Evolutionary conservation across 2,797 vertebrate species (phyloP), one percentile per base, ranked within the genome.

Genomic region (Anabas testudineus): DNA sequence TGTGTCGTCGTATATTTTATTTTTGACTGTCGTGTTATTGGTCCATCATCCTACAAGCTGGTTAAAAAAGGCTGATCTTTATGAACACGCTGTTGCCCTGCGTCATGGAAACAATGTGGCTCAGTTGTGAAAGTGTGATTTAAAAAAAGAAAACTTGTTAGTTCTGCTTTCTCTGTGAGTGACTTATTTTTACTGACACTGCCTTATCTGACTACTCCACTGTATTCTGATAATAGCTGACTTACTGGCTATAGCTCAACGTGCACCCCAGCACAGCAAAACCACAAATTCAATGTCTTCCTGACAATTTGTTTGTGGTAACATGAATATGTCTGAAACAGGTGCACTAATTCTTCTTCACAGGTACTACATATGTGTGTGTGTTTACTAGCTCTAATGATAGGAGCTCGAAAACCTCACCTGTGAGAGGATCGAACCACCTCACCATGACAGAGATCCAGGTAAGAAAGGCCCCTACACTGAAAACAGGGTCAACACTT

Each of bases 371-470:
- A 58, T 67, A 72, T 49, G 43, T 76, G 51, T 59, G 67, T 73
- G 64, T 71, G 74, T 68, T 68, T n/a, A 76, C 61, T 74, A 83
- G 91, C 81, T 92, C 93, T 91, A 80, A 94, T 94, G 93, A 86
- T 92, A 88, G 81, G 82, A 82, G 83, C 67, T 66, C 78, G 82
- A 85, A 76, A 54, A 48, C 70, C 58, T 79, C 84, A 74, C 78
- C 80, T 86, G 89, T 90, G 87, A 93, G 90, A 90, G 92, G 91
- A 91, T 28, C 54, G 4, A 68, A 79, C 76, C 61, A 24, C 81
- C 87, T 88, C 87, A 85, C 48, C 74, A 93, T 93, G 93, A 91
- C 91, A 48, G 87, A 90, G 73, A 66, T 90, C 77, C 88, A 93
- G 93, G 93, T 94, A 81, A 84, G 55, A 53, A 3, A 10, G 26